Conservation (phyloP, 2,888 invertebrate genomes). For the Eueremaeus valkanovi region DNA sequence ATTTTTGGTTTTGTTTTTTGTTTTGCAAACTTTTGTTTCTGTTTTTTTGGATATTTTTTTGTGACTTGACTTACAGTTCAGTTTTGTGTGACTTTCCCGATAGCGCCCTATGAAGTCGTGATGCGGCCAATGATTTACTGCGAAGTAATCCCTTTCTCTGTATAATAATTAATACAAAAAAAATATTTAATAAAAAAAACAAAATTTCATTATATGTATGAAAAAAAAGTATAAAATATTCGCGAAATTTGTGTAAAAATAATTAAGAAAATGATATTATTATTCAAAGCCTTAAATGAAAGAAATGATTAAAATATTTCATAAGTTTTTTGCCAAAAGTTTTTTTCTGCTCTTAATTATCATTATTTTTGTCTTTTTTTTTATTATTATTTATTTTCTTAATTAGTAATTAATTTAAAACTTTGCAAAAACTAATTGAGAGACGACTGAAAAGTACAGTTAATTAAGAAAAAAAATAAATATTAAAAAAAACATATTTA, state of each 20-base stretch:
- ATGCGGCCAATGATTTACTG: constrained; percentile 34
- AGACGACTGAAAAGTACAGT: too few species aligned
- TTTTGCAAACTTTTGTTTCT: too few species aligned
- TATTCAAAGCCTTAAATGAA: too few species aligned
- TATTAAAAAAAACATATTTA: too few species aligned
- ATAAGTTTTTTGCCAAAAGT: not conserved
- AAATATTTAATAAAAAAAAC: not conserved
- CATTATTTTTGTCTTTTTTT: too few species aligned
- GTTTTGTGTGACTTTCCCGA: constrained; percentile 28
- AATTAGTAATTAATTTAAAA: too few species aligned
- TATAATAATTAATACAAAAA: not conserved
- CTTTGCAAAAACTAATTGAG: too few species aligned
- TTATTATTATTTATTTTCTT: too few species aligned
- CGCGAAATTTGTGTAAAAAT: not conserved
- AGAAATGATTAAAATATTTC: constrained; percentile 14
- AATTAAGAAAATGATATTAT: too few species aligned
- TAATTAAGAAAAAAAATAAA: too few species aligned
- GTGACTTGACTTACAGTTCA: constrained; percentile 25
- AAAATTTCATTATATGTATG: not conserved
- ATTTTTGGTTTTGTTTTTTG: too few species aligned
- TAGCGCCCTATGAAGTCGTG: constrained; percentile 28
- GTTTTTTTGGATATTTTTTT: too few species aligned
- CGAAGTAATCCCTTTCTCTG: constrained; percentile 33
- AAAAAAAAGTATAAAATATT: not conserved
- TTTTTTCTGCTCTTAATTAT: not conserved